Evolutionary conservation across 2,888 invertebrate genomes (phyloP).

Genomic region (Cetonia aurata): DNA sequence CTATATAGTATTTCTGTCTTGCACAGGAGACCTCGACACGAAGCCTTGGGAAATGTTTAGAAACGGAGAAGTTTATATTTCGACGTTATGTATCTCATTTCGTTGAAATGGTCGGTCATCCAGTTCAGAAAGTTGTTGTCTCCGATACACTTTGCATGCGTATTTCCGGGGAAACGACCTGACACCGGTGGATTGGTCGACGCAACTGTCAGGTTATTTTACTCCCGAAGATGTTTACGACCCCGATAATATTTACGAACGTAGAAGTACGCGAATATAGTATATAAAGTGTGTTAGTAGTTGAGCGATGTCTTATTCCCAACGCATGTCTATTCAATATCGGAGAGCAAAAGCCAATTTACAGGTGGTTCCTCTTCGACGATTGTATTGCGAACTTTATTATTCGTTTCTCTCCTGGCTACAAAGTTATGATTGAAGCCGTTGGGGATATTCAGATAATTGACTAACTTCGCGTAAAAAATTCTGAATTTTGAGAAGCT

Average conservation of each 20-base stretch:
- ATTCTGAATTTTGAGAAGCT: too few species aligned
- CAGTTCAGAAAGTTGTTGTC: slow-evolving; percentile 58
- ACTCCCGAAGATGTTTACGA: slow-evolving; percentile 38
- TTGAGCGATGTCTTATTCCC: slow-evolving; percentile 5
- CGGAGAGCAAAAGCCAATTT: slow-evolving; percentile 26
- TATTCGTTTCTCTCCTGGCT: slow-evolving; percentile 11
- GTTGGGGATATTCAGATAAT: not conserved
- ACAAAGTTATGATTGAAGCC: slow-evolving; percentile 17
- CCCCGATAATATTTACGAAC: slow-evolving; percentile 34
- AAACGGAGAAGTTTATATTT: slow-evolving; percentile 60
- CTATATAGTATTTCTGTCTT: slow-evolving; percentile 53
- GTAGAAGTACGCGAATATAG: slow-evolving; percentile 31
- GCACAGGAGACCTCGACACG: slow-evolving; percentile 46
- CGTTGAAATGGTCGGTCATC: slow-evolving; percentile 61
- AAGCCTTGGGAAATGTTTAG: slow-evolving; percentile 58
- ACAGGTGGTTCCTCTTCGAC: slow-evolving; percentile 16
- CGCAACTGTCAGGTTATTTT: slow-evolving; percentile 41
- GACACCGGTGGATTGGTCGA: slow-evolving; percentile 47
- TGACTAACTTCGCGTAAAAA: too few species aligned
- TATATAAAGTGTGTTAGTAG: not conserved
- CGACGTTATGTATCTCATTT: slow-evolving; percentile 63
- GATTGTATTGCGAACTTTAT: slow-evolving; percentile 28
- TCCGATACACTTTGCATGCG: slow-evolving; percentile 57
- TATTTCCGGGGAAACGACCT: slow-evolving; percentile 52
- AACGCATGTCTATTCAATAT: slow-evolving; percentile 27